Evolutionary conservation across 2,888 invertebrate species (phyloP), one percentile per base, ranked within the genome.

Genomic region (Machimus rusticus): DNA sequence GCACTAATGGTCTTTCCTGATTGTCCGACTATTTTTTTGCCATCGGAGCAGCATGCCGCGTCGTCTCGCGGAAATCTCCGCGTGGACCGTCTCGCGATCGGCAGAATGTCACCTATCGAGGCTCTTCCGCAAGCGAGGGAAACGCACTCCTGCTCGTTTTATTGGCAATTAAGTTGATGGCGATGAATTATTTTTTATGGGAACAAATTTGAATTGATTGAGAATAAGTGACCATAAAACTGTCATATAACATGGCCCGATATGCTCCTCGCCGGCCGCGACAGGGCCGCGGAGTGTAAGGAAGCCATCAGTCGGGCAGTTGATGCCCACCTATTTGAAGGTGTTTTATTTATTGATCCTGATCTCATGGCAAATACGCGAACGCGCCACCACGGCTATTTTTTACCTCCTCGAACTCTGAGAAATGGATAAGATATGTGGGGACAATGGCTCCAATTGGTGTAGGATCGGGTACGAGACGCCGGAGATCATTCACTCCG

Each of bases 171-270:
- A 88, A 88, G 86, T 51, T 87, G 87, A 87, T 87, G 87, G 86
- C 86, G 86, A 86, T 88, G 87, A 87, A 87, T 87, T 88, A 88
- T 88, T 87, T 89, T 90, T 90, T 89, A 89, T 89, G 90, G 89
- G 89, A 89, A 88, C 90, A 90, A 90, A 90, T 89, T 90, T 89
- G 90, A 90, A 89, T 90, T 90, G 89, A 90, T 90, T 90, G 89
- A 90, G 90, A 89, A 90, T 89, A 90, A 90, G 90, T 89, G 90
- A 87, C 88, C 89, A 90, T 90, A 90, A 90, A 90, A 89, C 88
- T 90, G 90, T 90, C 90, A 89, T 89, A 90, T 89, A 89, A 89
- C 89, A 90, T 90, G 74, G 74, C 19, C 74, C 74, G 37, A 74
- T 57, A 57, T 19, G 55, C 12, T 82, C 19, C 55, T 81, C 66